A percentile compares a stretch with the other conserved stretches of the same genome.
These are phyloP conservation scores for Drosophila fungiperda DNA, from an alignment of 2,888 invertebrate genomes.

Conservation along the genomic window DNA sequence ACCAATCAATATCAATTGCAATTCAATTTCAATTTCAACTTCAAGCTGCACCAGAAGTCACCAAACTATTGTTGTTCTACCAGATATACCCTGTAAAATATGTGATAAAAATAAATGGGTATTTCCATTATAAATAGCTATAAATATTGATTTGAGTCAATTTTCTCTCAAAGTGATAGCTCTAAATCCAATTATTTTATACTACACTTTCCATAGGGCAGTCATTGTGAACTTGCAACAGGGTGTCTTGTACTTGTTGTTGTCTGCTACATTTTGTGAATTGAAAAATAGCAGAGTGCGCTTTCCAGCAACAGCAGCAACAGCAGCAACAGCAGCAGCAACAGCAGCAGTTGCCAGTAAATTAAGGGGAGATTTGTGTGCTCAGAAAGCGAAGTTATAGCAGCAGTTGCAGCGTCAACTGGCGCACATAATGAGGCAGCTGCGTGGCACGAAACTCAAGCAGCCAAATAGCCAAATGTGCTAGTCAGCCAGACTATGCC, in stretches of 20 bases:
- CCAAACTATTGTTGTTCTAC: slow-evolving; percentile 34
- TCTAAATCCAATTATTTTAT: no score
- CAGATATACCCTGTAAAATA: slow-evolving; percentile 36
- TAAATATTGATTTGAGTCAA: not conserved
- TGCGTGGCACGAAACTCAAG: slow-evolving; percentile 54
- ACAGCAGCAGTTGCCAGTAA: slow-evolving; percentile 65
- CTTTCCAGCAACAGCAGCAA: slow-evolving; percentile 50
- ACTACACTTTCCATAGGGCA: not conserved
- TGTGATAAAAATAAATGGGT: not conserved
- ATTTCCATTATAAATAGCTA: not conserved
- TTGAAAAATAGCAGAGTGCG: slow-evolving; percentile 79
- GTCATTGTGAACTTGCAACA: not conserved
- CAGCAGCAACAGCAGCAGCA: no score
- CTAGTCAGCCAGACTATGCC: slow-evolving; percentile 24
- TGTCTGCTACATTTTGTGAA: slow-evolving; percentile 50
- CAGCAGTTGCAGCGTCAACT: slow-evolving; percentile 39
- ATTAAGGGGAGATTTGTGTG: slow-evolving; percentile 78
- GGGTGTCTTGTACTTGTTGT: slow-evolving; percentile 25
- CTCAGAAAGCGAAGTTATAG: slow-evolving; percentile 27
- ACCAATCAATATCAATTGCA: slow-evolving; percentile 84
- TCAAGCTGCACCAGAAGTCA: slow-evolving; percentile 72
- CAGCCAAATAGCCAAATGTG: slow-evolving; percentile 43
- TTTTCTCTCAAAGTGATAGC: not conserved
- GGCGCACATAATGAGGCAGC: slow-evolving; percentile 71
- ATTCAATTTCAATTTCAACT: slow-evolving; percentile 82